Conservation (phyloP, 2,888 invertebrate genomes). For the Zonitis immaculata region DNA sequence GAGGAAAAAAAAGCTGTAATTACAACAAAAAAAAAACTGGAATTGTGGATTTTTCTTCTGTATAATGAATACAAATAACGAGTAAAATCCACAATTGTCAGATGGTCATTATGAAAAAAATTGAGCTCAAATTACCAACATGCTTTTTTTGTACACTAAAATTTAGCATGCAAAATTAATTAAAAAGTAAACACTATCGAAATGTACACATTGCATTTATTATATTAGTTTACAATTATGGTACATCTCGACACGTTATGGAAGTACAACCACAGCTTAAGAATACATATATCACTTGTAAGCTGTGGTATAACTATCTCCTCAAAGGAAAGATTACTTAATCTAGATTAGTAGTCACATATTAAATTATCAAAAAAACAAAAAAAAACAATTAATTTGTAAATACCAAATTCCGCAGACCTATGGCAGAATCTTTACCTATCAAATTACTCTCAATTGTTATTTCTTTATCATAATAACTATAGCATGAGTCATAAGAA, state of each 20-base stretch:
- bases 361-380: slow-evolving; percentile 30
- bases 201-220: not conserved
- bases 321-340: slow-evolving; percentile 35
- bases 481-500: not conserved
- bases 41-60: not conserved
- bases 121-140: slow-evolving; percentile 27
- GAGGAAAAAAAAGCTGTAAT: slow-evolving; percentile 7
- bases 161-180: slow-evolving; percentile 30
- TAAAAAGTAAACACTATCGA: slow-evolving; percentile 9
- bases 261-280: too few relatives aligned
- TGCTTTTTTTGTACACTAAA: slow-evolving; percentile 32
- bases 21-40: not conserved
- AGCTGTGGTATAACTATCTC: slow-evolving; percentile 18
- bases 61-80: slow-evolving; percentile 7
- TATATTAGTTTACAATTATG: not conserved
- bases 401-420: slow-evolving; percentile 44
- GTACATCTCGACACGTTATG: not conserved
- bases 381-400: slow-evolving; percentile 39
- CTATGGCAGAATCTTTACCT: slow-evolving; percentile 40
- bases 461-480: slow-evolving; percentile 12
- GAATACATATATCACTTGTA: too few relatives aligned
- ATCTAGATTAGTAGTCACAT: slow-evolving; percentile 47
- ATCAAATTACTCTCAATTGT: slow-evolving; percentile 29
- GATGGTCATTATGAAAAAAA: not conserved
- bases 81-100: not conserved